These are phyloP conservation scores for Dryomyza anilis DNA, from an alignment of 2,888 invertebrate species.

Conservation along the genomic window DNA sequence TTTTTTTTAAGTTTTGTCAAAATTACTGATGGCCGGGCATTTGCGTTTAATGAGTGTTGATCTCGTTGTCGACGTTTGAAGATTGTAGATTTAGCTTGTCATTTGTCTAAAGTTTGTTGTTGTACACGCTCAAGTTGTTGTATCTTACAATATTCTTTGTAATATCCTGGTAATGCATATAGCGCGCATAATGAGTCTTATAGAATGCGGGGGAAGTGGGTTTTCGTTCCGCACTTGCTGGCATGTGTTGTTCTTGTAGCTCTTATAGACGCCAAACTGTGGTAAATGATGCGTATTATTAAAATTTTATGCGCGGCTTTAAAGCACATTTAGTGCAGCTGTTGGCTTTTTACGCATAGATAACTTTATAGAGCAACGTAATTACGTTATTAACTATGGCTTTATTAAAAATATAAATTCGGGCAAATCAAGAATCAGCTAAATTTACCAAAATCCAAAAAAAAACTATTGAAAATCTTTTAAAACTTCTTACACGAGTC, in stretches of 20 bases:
- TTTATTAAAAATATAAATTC: too few species aligned
- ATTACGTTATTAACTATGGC: too few species aligned
- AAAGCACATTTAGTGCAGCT: constrained; percentile 3
- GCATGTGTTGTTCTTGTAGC: background rate
- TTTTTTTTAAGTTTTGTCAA: background rate
- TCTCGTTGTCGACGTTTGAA: background rate
- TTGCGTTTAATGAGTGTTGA: constrained; percentile 49
- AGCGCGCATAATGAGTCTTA: too few species aligned
- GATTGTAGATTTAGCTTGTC: constrained; percentile 1
- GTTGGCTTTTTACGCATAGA: background rate
- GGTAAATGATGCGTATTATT: constrained; percentile 12
- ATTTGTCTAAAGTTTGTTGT: background rate
- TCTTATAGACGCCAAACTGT: background rate
- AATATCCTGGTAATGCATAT: too few species aligned
- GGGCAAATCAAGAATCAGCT: too few species aligned
- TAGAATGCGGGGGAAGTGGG: too few species aligned
- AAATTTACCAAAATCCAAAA: too few species aligned
- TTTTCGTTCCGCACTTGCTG: too few species aligned
- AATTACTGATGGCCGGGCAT: constrained; percentile 35
- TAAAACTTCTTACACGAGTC: too few species aligned
- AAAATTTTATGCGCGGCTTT: constrained; percentile 1
- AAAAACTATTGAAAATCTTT: too few species aligned
- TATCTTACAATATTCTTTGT: background rate
- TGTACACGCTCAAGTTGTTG: background rate
- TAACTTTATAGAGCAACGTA: too few species aligned